Percentiles rank a stretch among this genome's conserved stretches.
Evolutionary conservation across 2,888 invertebrate species (phyloP).

Genomic region (Venusia cambrica): DNA sequence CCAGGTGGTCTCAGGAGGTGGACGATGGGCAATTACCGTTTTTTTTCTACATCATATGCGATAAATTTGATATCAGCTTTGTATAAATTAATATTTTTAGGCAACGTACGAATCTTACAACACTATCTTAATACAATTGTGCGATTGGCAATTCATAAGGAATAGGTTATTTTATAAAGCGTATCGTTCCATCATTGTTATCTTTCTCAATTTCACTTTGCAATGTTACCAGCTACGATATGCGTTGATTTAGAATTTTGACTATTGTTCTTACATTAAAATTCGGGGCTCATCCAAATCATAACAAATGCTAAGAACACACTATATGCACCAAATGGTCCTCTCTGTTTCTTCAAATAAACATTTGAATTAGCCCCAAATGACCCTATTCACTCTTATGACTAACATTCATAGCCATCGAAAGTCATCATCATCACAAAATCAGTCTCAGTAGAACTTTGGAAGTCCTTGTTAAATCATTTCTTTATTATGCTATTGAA

Average conservation of each 20-base stretch:
- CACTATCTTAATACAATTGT: constrained; percentile 48
- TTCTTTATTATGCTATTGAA: constrained; percentile 66
- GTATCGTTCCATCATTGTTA: constrained; percentile 37
- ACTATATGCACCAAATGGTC: constrained; percentile 35
- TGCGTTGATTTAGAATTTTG: constrained; percentile 52
- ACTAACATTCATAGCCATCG: constrained; percentile 43
- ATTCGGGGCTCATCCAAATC: constrained; percentile 40
- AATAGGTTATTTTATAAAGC: constrained; percentile 49
- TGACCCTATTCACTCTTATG: constrained; percentile 43
- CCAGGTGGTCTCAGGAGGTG: no score
- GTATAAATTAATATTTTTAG: constrained; percentile 21
- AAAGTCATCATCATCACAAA: constrained; percentile 63
- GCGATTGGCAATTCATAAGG: constrained; percentile 60
- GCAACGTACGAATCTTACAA: constrained; percentile 26
- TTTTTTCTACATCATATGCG: no score
- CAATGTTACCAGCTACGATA: constrained; percentile 56
- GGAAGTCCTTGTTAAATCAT: constrained; percentile 58
- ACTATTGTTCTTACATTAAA: constrained; percentile 26
- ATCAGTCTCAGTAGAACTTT: constrained; percentile 71
- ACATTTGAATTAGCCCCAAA: constrained; percentile 36
- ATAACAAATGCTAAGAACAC: constrained; percentile 34
- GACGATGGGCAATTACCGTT: no score
- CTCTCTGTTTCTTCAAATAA: constrained; percentile 33
- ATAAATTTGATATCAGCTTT: constrained; percentile 13
- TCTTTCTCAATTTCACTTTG: constrained; percentile 48